Base-by-base conservation (phyloP, 2,113 vertebrate genomes). In the Tonatia bakeri region DNA sequence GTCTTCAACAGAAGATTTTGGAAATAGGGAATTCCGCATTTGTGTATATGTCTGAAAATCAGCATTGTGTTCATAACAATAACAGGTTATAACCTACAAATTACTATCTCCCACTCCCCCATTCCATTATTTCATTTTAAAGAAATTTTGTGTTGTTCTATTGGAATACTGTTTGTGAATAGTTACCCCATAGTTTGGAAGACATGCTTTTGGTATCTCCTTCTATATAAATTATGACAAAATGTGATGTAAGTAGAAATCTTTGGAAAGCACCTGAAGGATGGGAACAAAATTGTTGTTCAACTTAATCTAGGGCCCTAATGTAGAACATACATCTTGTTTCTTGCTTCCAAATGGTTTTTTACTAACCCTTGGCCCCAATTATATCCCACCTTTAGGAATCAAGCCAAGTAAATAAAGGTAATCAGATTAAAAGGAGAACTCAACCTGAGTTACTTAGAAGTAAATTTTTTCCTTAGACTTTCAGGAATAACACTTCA, bases 391-490 rank as follows among this genome's bases (percentile, higher is more conserved):
- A 82, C 36, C 16, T 67, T 38, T 64, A 85, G 64, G 88, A 97
- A 91, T 73, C 67, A 83, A 80, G 82, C n/a, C 54, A n/a, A 15
- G 43, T 76, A 33, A 47, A 65, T 2, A 5, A 73, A 82, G 11
- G 59, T 75, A 83, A 88, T 87, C 81, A 79, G 47, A 94, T 95
- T 83, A 88, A 83, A 65, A 85, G 69, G 33, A 52, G 47, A 80
- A 80, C 87, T 59, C 54, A 81, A 70, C 65, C 67, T 4, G 0
- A 89, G 26, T 90, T 87, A 87, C 43, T 4, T 75, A 85, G 22
- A 84, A 95, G 61, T 79, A 17, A 80, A 50, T 45, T 94, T 92
- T 91, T 69, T 92, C 80, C 96, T 76, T 36, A 67, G n/a, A 38
- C 10, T 33, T 54, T 94, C 43, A 95, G 96, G 92, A 94, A 97